phyloP scores from a whole-genome alignment of 2,888 invertebrate species.

The Eupithecia inturbata region DNA sequence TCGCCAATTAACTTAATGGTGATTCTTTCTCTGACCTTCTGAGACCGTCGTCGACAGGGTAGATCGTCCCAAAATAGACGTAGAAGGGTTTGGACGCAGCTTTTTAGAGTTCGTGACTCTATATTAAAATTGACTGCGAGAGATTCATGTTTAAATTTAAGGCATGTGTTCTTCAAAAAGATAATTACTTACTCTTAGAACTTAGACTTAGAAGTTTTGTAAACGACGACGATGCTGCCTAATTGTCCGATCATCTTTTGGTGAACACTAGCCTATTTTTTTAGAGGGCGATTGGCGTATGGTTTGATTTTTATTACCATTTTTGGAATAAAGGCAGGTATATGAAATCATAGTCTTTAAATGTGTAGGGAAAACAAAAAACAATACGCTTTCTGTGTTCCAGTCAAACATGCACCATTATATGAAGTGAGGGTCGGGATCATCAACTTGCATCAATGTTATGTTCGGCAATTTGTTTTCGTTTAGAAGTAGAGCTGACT shows the following conservation, averaged over 20 bases:
- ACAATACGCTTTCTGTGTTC: not conserved
- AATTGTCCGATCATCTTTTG: no score
- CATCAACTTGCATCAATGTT: not conserved
- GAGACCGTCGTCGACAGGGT: slow-evolving; percentile 44
- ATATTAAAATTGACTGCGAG: not conserved
- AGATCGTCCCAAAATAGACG: slow-evolving; percentile 23
- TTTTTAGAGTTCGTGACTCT: not conserved
- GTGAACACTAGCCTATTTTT: no score
- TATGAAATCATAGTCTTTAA: not conserved
- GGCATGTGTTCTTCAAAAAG: not conserved
- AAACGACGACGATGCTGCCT: no score
- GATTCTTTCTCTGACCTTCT: slow-evolving; percentile 70
- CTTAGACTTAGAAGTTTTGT: no score
- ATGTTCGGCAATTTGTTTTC: not conserved
- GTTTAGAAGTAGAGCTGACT: not conserved
- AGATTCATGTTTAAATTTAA: not conserved
- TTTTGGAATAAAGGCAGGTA: not conserved
- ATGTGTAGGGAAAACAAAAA: not conserved
- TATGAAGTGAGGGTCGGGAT: no score
- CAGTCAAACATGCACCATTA: not conserved
- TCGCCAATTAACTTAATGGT: slow-evolving; percentile 80
- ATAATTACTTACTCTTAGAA: no score
- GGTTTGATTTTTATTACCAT: no score
- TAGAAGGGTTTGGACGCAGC: slow-evolving; percentile 15
- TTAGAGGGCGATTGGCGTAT: no score